A percentile compares a stretch with the other conserved stretches of the same genome.
Conservation (phyloP, 1,140 invertebrate species). For the Eumeta japonica region DNA sequence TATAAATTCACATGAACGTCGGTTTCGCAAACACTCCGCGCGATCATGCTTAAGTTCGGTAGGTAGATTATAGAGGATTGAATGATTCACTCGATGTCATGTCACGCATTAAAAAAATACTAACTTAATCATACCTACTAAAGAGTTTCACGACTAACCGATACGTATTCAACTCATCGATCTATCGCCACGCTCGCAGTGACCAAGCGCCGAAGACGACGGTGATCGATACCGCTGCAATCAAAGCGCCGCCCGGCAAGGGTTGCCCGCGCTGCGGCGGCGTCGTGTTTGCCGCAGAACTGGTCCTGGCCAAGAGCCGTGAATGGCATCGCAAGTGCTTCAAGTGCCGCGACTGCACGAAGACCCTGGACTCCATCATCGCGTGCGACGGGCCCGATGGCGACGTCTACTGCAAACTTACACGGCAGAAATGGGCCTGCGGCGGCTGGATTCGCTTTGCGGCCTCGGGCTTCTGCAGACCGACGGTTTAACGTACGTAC, state of each 20-base stretch:
- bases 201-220: conserved; percentile 71
- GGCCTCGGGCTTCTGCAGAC: conserved; percentile 92
- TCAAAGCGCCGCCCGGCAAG: conserved; percentile 78
- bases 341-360: conserved; percentile 92
- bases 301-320: conserved; percentile 81
- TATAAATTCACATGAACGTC: too few species aligned
- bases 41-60: too few species aligned
- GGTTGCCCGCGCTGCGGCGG: conserved; percentile 89
- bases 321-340: conserved; percentile 98
- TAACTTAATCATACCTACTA: too few species aligned
- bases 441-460: conserved; percentile 93
- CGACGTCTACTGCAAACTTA: conserved; percentile 92
- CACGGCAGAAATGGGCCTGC: conserved; percentile 89
- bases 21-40: too few species aligned
- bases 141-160: too few species aligned
- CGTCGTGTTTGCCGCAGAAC: conserved; percentile 86
- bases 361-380: conserved; percentile 89
- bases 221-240: conserved; percentile 75
- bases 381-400: conserved; percentile 87
- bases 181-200: too few species aligned
- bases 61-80: too few species aligned
- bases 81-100: too few species aligned
- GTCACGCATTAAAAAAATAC: too few species aligned
- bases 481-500: conserved; percentile 78
- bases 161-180: too few species aligned